These are phyloP conservation scores for Hypsopygia costalis DNA, from an alignment of 2,888 invertebrate species.

Conservation along the genomic window DNA sequence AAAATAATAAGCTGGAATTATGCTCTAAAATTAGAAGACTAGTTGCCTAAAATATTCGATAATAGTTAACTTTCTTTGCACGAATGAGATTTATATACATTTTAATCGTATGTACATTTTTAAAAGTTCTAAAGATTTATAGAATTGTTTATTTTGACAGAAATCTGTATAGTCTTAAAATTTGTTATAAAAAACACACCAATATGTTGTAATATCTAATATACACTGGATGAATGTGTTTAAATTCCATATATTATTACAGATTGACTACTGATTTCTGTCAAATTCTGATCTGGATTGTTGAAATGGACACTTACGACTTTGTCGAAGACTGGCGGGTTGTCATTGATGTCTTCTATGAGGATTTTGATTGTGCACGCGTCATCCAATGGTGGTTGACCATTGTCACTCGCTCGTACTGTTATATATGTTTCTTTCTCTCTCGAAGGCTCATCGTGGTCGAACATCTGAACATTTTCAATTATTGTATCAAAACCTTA, in stretches of 20 bases:
- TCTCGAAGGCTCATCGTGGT: slow-evolving; percentile 93
- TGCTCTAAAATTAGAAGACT: too few species aligned
- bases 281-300: slow-evolving; percentile 12
- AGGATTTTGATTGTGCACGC: slow-evolving; percentile 96
- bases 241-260: too few species aligned
- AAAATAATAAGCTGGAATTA: not conserved
- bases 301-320: slow-evolving; percentile 80
- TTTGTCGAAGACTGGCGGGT: slow-evolving; percentile 90
- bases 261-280: not conserved
- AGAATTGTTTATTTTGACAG: not conserved
- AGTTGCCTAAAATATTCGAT: too few species aligned
- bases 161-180: not conserved
- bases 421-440: slow-evolving; percentile 92
- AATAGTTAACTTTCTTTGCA: not conserved
- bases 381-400: slow-evolving; percentile 93
- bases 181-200: too few species aligned
- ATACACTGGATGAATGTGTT: too few species aligned
- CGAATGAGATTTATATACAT: not conserved
- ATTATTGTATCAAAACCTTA: slow-evolving; percentile 6
- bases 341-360: slow-evolving; percentile 96
- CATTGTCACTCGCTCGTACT: slow-evolving; percentile 95
- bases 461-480: slow-evolving; percentile 82
- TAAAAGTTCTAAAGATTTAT: not conserved
- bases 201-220: too few species aligned
- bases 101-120: not conserved